Evolutionary conservation across 2,888 invertebrate species (phyloP).

Genomic region (Stramonita haemastoma): DNA sequence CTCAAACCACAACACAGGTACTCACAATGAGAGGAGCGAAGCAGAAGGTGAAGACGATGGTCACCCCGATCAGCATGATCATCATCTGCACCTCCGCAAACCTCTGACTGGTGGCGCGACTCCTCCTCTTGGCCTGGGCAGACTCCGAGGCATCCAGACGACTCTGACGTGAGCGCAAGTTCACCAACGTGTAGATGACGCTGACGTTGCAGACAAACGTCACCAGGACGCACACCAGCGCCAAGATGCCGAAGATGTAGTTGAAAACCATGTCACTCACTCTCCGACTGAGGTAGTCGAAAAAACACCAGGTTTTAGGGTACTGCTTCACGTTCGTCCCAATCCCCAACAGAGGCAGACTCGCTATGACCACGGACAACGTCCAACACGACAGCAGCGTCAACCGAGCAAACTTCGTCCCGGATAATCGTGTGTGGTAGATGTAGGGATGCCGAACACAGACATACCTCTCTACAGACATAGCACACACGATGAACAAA

Average conservation of each 20-base stretch:
- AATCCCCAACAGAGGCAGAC: slow-evolving; percentile 74
- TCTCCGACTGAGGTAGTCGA: slow-evolving; percentile 72
- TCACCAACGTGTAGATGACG: slow-evolving; percentile 68
- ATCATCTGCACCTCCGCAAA: slow-evolving; percentile 77
- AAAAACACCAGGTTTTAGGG: slow-evolving; percentile 77
- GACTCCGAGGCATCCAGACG: slow-evolving; percentile 58
- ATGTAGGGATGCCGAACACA: slow-evolving; percentile 74
- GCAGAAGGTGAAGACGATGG: slow-evolving; percentile 74
- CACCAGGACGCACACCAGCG: slow-evolving; percentile 61
- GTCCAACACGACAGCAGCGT: slow-evolving; percentile 67
- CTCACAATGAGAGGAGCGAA: slow-evolving; percentile 76
- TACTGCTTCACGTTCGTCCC: slow-evolving; percentile 73
- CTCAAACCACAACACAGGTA: slow-evolving; percentile 31
- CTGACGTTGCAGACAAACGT: slow-evolving; percentile 69
- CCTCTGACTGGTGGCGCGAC: slow-evolving; percentile 60
- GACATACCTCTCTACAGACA: slow-evolving; percentile 76
- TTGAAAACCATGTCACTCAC: slow-evolving; percentile 66
- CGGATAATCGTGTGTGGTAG: slow-evolving; percentile 70
- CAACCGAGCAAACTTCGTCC: slow-evolving; percentile 66
- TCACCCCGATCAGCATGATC: slow-evolving; percentile 75
- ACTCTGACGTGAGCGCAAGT: slow-evolving; percentile 62
- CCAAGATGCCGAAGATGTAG: slow-evolving; percentile 69
- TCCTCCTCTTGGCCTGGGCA: slow-evolving; percentile 56
- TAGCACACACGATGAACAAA: slow-evolving; percentile 75
- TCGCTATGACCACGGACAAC: slow-evolving; percentile 67